Evolutionary conservation across 2,888 invertebrate genomes (phyloP), one percentile per base, ranked within the genome.

Genomic region (Trachelus iudaicus): DNA sequence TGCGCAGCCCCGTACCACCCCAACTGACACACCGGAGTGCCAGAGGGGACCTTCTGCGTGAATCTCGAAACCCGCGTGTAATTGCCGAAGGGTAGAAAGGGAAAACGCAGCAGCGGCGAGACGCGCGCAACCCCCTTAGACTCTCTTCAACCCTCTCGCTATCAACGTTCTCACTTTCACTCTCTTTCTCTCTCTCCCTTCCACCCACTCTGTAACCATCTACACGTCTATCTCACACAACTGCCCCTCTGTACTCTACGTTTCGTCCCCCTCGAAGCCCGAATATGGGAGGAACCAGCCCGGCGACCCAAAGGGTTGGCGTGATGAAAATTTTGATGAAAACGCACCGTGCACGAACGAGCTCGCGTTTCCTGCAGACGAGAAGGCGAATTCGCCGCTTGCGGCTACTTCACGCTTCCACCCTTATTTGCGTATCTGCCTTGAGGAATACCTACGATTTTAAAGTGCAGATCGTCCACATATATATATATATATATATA

Each of bases 11-110:
- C 37, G 69, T n/a, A 9, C 37, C 56, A 74, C 75, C 74, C 37
- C 69, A 3, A 35, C 75, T 75, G 76, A 71, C 73, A 77, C 35
- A 73, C 79, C 77, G 79, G 73, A 69, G 79, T 74, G 69, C 40
- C 40, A 69, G 75, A 73, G 79, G 37, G 77, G 78, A 40, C 40
- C 75, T 79, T 77, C 15, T 40, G 56, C 23, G 77, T 73, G 80
- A 82, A 80, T 81, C 79, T 80, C 75, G 76, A 79, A 82, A 77
- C 79, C 78, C 77, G 73, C 78, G 81, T 83, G 81, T 86, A 85
- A 87, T 87, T 85, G 86, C 82, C 82, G 82, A 81, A 82, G 86
- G 86, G 87, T 81, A 84, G 82, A 80, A 79, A 80, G 80, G 79
- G 85, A 83, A 85, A 85, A 81, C 82, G 84, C 83, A 82, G 69